Percentiles rank a stretch among this genome's conserved stretches.
Conservation (phyloP, 2,888 invertebrate genomes). For the Chalcis sispes region DNA sequence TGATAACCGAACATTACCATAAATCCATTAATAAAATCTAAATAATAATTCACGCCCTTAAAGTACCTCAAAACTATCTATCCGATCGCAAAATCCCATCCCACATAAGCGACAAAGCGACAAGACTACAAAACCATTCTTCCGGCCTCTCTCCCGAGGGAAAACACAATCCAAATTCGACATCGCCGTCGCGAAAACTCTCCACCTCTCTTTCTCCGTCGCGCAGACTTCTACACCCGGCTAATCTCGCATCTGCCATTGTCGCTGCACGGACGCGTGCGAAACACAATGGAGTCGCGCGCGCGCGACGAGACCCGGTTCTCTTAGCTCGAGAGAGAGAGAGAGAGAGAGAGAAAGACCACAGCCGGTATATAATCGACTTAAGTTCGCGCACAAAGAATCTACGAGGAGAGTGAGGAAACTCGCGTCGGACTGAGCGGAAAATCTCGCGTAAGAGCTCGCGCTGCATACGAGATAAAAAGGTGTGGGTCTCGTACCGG, state of each 20-base stretch:
- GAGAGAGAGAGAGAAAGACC: not conserved
- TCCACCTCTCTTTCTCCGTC: too few species aligned
- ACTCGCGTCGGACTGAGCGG: not conserved
- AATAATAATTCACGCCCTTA: too few species aligned
- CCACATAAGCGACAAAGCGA: not conserved
- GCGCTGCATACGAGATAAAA: slow-evolving; percentile 36
- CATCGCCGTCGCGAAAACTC: slow-evolving; percentile 11
- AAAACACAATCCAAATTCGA: slow-evolving; percentile 14
- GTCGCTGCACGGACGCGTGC: not conserved
- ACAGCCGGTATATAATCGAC: too few species aligned
- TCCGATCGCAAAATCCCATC: not conserved
- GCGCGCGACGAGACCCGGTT: too few species aligned
- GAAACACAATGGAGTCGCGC: not conserved
- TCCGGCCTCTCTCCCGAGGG: not conserved
- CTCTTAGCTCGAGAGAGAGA: not conserved
- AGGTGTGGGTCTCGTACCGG: not conserved
- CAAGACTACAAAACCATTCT: not conserved
- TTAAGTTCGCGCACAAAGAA: too few species aligned
- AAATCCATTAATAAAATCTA: too few species aligned
- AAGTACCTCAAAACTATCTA: not conserved
- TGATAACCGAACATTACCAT: too few species aligned
- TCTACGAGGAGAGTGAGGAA: not conserved
- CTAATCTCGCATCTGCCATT: slow-evolving; percentile 22
- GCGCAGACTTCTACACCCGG: too few species aligned
- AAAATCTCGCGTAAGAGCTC: slow-evolving; percentile 17